Base-by-base conservation (phyloP, 2,888 invertebrate genomes). In the Andrena minutula region DNA sequence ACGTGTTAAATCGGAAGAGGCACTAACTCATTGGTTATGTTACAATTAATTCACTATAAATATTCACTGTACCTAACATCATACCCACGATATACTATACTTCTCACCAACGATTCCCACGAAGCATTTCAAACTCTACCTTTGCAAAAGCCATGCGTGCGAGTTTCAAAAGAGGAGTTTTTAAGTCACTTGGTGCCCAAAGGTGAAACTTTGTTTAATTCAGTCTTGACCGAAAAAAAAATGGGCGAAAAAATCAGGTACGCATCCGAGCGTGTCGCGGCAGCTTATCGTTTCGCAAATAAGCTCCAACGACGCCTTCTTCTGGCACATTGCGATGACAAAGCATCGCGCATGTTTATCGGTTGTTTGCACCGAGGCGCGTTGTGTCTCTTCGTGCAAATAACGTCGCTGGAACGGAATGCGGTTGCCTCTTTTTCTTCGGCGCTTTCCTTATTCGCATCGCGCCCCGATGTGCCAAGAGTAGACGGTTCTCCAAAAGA, bases 331-430 rank as follows among this genome's bases (percentile, higher is more conserved):
- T 75, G 75, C 79, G 75, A 87, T 87, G 89, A 89, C 89, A 86
- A 89, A 87, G 85, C 83, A 75, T 80, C 79, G 84, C 71, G 79
- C 87, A 89, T 88, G 89, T 89, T 89, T 89, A 88, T 89, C 85
- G 85, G 83, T 79, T 88, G 85, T 87, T 86, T 85, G 86, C 84
- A 84, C 83, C 80, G 70, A 68, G 77, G 68, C 79, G 66, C 82
- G 79, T 81, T 78, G 75, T 75, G 83, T 32, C 78, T 66, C 64
- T 63, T 23, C 75, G 80, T 77, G 82, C 80, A 84, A 85, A 89
- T 80, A 88, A 83, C 71, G 61, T 65, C 70, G 76, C 56, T 35
- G 58, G 72, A 80, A 85, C 70, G 86, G 88, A 87, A 87, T 87
- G 86, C 79, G 63, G 75, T 70, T 83, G 79, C 79, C 74, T 79